A percentile compares a stretch with the other conserved stretches of the same genome.
phyloP scores from a whole-genome alignment of 2,113 vertebrate species.

The Eublepharis macularius region DNA sequence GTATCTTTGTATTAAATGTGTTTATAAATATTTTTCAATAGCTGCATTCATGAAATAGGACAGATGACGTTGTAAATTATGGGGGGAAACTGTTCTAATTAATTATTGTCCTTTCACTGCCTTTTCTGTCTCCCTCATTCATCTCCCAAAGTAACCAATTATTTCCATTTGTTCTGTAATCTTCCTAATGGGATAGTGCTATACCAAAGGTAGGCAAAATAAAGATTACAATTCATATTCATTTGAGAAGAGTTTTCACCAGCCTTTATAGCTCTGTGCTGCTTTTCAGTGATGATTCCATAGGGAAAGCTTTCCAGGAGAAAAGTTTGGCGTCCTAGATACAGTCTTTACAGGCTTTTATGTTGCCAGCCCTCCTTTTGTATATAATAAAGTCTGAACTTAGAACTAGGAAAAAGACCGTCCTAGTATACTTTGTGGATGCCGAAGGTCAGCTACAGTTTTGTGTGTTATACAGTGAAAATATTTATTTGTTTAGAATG shows the following conservation, averaged over 20 bases:
- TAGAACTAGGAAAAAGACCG: neutral
- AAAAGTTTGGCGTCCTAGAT: neutral
- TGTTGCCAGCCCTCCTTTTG: neutral
- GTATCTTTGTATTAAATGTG: slow-evolving; percentile 45
- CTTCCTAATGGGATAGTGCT: slow-evolving; percentile 36
- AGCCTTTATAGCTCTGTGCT: neutral
- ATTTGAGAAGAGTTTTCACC: neutral
- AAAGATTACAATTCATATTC: neutral
- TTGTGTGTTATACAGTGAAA: too few species aligned
- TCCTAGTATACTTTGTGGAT: neutral
- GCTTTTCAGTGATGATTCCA: neutral
- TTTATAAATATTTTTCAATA: slow-evolving; percentile 51
- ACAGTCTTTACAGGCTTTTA: neutral
- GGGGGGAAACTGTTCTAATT: slow-evolving; percentile 9
- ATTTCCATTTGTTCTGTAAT: slow-evolving; percentile 38
- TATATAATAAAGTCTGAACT: neutral
- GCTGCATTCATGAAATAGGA: slow-evolving; percentile 64
- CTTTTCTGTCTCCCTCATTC: slow-evolving; percentile 10
- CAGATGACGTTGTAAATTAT: slow-evolving; percentile 55
- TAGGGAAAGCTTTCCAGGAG: neutral
- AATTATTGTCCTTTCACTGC: neutral
- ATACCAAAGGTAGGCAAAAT: neutral
- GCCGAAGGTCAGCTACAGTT: neutral
- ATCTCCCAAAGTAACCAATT: slow-evolving; percentile 25
- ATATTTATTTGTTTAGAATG: too few species aligned